Percentiles rank a stretch among this genome's conserved stretches.
Evolutionary conservation across 1,140 invertebrate genomes (phyloP).

Genomic region (Riptortus pedestris): DNA sequence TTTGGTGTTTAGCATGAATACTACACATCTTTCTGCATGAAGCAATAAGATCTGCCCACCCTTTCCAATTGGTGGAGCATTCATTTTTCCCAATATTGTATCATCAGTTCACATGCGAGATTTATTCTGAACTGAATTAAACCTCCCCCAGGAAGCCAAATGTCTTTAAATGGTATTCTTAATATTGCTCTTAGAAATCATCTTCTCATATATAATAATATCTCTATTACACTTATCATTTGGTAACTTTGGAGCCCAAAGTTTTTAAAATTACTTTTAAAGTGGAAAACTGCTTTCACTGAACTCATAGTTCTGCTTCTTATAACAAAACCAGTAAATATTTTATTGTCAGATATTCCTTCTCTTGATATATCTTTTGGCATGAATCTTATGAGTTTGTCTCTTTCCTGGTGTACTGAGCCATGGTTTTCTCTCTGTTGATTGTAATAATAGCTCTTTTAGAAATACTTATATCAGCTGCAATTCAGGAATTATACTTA

Average conservation of each 20-base stretch:
- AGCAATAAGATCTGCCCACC: not conserved
- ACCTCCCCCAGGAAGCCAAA: not conserved
- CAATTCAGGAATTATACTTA: not conserved
- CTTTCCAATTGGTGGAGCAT: conserved; percentile 1
- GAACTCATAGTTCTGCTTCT: not conserved
- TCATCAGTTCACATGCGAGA: not conserved
- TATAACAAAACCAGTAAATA: not conserved
- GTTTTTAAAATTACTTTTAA: not conserved
- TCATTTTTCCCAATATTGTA: conserved; percentile 1
- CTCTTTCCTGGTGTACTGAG: conserved; percentile 8
- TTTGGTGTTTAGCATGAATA: not conserved
- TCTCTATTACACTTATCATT: too few species aligned
- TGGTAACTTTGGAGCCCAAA: not conserved
- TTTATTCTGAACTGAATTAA: too few species aligned
- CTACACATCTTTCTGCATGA: not conserved
- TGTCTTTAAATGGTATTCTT: not conserved
- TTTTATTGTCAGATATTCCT: not conserved
- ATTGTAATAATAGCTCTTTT: not conserved
- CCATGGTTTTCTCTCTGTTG: not conserved
- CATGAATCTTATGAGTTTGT: not conserved
- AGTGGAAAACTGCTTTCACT: not conserved
- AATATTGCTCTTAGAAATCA: not conserved
- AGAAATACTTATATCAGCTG: not conserved
- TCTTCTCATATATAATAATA: too few species aligned
- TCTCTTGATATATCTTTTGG: not conserved